Evolutionary conservation across 64 coral and sea anemone genomes (phyloP).

Genomic region (Porites australiensis): DNA sequence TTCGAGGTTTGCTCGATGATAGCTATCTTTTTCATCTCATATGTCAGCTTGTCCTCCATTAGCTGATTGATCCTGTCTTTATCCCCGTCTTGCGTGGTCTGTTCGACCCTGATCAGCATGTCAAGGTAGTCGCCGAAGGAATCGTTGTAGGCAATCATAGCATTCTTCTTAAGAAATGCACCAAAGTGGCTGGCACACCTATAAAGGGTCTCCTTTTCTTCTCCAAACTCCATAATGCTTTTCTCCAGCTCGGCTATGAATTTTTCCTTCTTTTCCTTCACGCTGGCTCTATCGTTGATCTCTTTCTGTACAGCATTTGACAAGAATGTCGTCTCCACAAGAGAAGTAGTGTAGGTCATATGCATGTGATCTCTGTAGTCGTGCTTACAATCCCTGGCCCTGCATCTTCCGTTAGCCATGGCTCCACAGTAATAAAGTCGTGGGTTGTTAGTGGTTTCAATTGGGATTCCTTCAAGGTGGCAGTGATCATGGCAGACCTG

Average conservation of each 20-base stretch:
- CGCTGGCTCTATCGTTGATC: neutral
- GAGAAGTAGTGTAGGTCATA: neutral
- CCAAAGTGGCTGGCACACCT: neutral
- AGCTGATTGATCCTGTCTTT: slow-evolving; percentile 41
- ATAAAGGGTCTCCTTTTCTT: slow-evolving; percentile 22
- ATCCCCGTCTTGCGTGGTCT: neutral
- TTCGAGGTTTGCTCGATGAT: neutral
- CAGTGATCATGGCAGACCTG: slow-evolving; percentile 50
- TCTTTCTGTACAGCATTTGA: neutral
- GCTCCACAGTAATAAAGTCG: neutral
- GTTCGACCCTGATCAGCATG: neutral
- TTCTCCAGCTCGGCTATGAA: neutral
- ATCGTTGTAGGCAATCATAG: slow-evolving; percentile 38
- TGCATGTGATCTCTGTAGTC: slow-evolving; percentile 33
- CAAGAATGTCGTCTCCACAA: slow-evolving; percentile 26
- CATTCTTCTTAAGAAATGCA: slow-evolving; percentile 34
- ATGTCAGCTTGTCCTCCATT: slow-evolving; percentile 19
- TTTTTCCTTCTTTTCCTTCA: neutral
- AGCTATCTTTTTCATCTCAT: neutral
- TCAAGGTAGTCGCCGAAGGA: slow-evolving; percentile 43
- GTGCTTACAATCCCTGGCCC: neutral
- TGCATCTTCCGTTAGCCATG: neutral
- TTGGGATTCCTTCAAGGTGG: neutral
- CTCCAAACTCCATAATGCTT: neutral
- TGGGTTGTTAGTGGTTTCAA: neutral